phyloP scores from a whole-genome alignment of 1,140 invertebrate genomes.

The Ladona fulva region DNA sequence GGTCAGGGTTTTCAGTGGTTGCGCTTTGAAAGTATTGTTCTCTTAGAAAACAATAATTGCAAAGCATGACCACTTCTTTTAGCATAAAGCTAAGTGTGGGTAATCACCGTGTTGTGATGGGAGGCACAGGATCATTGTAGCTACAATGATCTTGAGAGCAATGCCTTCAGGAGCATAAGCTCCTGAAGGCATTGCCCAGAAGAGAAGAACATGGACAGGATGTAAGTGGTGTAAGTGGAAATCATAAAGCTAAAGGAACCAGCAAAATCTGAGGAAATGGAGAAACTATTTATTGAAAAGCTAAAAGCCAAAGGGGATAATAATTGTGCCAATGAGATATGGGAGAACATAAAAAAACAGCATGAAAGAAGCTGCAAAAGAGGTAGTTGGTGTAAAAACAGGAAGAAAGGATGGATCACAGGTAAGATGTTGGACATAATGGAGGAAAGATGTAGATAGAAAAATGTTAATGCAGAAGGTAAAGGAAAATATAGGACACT shows the following conservation, averaged over 20 bases:
- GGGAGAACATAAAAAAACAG: not conserved
- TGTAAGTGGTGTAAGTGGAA: not conserved
- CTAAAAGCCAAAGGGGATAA: not conserved
- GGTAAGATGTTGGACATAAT: not conserved
- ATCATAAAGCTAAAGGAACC: not conserved
- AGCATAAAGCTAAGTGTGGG: too few species aligned
- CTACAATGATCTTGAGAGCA: too few species aligned
- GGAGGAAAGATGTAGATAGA: not conserved
- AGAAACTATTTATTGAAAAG: not conserved
- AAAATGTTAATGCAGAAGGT: not conserved
- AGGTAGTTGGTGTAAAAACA: not conserved
- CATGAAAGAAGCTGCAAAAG: not conserved
- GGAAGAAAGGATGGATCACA: not conserved
- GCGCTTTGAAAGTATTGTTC: too few species aligned
- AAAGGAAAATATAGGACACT: not conserved
- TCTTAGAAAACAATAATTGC: too few species aligned
- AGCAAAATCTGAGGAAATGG: not conserved
- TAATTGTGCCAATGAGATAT: not conserved
- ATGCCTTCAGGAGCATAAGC: too few species aligned
- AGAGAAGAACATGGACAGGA: not conserved
- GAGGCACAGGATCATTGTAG: too few species aligned
- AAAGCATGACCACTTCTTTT: too few species aligned
- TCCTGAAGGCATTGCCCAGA: too few species aligned
- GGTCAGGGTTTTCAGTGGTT: too few species aligned
- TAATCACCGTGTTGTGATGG: too few species aligned